Percentiles rank a stretch among this genome's conserved stretches.
These are phyloP conservation scores for Sericinus montela DNA, from an alignment of 2,888 invertebrate genomes.

Conservation along the genomic window DNA sequence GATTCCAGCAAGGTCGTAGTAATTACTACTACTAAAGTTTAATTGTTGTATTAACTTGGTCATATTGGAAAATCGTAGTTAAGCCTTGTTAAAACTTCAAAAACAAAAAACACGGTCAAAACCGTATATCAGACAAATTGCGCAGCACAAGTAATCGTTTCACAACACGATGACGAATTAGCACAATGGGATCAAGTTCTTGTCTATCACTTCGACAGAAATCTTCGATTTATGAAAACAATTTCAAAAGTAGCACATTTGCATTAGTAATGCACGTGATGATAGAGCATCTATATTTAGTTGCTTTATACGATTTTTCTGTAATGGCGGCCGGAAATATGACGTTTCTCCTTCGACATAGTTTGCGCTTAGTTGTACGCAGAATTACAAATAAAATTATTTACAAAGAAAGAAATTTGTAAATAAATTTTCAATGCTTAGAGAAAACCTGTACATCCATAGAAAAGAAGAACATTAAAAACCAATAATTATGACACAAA, in stretches of 20 bases:
- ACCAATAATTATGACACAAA: no score
- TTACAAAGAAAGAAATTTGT: no score
- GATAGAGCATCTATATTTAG: constrained; percentile 40
- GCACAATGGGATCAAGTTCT: constrained; percentile 15
- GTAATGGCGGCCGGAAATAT: constrained; percentile 65
- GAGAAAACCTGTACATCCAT: no score
- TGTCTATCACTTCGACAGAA: constrained; percentile 21
- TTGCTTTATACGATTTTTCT: constrained; percentile 47
- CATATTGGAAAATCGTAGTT: constrained; percentile 73
- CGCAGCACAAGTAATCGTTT: constrained; percentile 46
- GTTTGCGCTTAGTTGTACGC: constrained; percentile 36
- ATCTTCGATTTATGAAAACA: constrained; percentile 27
- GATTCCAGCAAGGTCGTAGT: constrained; percentile 55
- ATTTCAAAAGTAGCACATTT: constrained; percentile 25
- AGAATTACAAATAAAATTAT: background rate
- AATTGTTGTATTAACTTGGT: constrained; percentile 76
- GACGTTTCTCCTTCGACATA: constrained; percentile 37
- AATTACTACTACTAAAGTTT: constrained; percentile 77
- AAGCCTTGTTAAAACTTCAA: constrained; percentile 61
- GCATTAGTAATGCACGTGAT: constrained; percentile 32
- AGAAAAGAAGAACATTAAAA: no score
- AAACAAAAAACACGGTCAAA: constrained; percentile 60
- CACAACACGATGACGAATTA: constrained; percentile 37
- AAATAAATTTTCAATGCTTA: no score
- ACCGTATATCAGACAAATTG: constrained; percentile 51